Percentiles rank a stretch among this genome's conserved stretches.
Evolutionary conservation across 2,797 vertebrate genomes (phyloP).

Genomic region (Agapornis canus): DNA sequence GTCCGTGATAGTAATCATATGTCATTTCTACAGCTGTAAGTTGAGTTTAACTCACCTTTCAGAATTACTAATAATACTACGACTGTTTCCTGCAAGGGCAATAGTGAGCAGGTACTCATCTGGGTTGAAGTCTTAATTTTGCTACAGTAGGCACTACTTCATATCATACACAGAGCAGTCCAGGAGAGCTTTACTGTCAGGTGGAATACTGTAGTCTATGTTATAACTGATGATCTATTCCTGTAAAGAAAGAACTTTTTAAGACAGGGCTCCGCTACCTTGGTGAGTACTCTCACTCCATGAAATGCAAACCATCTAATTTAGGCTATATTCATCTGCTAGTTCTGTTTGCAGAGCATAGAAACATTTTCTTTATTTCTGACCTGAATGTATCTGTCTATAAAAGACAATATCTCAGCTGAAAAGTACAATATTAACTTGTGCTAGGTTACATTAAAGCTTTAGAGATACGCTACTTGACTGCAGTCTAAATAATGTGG

Average conservation of each 20-base stretch:
- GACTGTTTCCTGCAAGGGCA: neutral
- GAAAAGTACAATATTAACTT: neutral
- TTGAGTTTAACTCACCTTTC: neutral
- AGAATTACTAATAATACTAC: neutral
- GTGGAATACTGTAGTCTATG: neutral
- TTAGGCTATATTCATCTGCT: neutral
- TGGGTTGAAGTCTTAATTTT: neutral
- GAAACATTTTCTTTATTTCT: neutral
- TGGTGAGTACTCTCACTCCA: neutral
- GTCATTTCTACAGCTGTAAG: neutral
- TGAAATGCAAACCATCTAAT: fast-evolving
- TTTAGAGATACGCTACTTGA: neutral
- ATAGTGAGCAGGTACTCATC: neutral
- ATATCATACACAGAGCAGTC: neutral
- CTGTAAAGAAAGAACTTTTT: neutral
- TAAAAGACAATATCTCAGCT: neutral
- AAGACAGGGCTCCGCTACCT: neutral
- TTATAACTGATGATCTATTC: neutral
- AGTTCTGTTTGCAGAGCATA: neutral
- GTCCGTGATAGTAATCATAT: neutral
- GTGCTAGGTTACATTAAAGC: neutral
- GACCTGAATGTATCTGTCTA: neutral
- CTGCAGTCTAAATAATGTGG: neutral
- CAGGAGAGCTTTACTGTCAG: neutral
- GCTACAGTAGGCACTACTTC: neutral